These are phyloP conservation scores for Tachuris rubrigastra DNA, from an alignment of 2,113 vertebrate species.

Conservation along the genomic window DNA sequence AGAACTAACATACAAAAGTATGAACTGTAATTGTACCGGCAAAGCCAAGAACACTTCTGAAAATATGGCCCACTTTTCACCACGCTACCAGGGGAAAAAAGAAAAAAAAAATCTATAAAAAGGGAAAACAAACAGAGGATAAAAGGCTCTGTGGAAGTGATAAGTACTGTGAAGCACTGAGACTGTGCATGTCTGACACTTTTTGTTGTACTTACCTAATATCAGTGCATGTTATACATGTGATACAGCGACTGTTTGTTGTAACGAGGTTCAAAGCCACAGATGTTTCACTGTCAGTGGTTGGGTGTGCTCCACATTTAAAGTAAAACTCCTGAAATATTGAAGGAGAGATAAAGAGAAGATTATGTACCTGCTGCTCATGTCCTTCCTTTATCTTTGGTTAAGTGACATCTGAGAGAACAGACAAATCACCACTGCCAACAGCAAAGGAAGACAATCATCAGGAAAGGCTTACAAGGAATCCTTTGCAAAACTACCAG, in stretches of 20 bases:
- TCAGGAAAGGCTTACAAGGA: not conserved
- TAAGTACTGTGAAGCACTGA: not conserved
- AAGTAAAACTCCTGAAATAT: slow-evolving; percentile 86
- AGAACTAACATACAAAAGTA: not conserved
- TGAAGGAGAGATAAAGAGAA: slow-evolving; percentile 58
- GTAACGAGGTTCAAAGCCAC: slow-evolving; percentile 83
- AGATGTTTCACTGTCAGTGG: slow-evolving; percentile 81
- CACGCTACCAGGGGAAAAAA: not conserved
- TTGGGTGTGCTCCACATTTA: slow-evolving; percentile 86
- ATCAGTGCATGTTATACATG: slow-evolving; percentile 84
- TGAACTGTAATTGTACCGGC: not conserved
- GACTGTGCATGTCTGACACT: not conserved
- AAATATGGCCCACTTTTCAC: not conserved
- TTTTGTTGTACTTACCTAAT: slow-evolving; percentile 72
- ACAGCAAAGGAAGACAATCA: not conserved
- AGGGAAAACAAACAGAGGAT: not conserved
- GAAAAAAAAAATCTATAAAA: not conserved
- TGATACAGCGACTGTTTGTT: slow-evolving; percentile 75
- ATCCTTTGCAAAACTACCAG: not conserved
- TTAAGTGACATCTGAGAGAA: slow-evolving; percentile 10
- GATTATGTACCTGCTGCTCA: slow-evolving; percentile 1
- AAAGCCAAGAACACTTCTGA: not conserved
- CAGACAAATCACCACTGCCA: slow-evolving; percentile 31
- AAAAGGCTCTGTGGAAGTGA: not conserved
- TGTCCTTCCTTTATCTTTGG: not conserved